These are phyloP conservation scores for Drosophila parvula DNA, from an alignment of 1,140 invertebrate species.

Conservation along the genomic window DNA sequence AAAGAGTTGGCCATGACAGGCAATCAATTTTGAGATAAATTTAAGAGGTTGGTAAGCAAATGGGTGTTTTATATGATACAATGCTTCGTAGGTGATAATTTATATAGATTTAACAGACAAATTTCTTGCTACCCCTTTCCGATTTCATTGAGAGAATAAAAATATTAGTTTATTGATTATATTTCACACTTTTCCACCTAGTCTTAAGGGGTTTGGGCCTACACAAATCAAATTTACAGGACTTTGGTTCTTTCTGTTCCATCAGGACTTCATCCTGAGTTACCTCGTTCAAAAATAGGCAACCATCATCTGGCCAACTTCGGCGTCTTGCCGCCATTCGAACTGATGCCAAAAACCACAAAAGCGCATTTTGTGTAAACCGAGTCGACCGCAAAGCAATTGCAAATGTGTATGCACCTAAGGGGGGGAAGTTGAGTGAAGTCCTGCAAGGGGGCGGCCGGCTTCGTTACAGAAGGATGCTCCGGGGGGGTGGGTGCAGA, in stretches of 20 bases:
- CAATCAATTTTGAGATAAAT: conserved; percentile 38
- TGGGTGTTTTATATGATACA: not conserved
- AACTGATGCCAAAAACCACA: conserved; percentile 60
- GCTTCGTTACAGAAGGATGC: conserved; percentile 2
- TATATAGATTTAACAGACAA: not conserved
- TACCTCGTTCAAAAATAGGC: conserved; percentile 10
- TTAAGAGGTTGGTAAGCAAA: conserved; percentile 11
- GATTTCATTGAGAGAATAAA: too few relatives aligned
- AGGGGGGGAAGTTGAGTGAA: not conserved
- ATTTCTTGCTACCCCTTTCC: not conserved
- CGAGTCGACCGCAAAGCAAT: conserved; percentile 76
- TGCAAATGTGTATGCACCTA: conserved; percentile 59
- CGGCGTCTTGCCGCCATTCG: conserved; percentile 6
- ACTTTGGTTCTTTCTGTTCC: not conserved
- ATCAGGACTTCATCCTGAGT: not conserved
- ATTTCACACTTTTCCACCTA: not conserved
- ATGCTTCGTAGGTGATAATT: not conserved
- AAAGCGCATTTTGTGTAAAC: conserved; percentile 78
- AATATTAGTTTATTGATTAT: not conserved
- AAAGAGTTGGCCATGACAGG: conserved; percentile 28
- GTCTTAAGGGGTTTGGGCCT: not conserved
- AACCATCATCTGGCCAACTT: not conserved
- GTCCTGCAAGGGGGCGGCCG: not conserved
- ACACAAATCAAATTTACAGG: conserved; percentile 3
- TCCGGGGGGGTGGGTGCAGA: not conserved